Base-by-base conservation (phyloP, 2,888 invertebrate species). In the Polyommatus iphigenia region DNA sequence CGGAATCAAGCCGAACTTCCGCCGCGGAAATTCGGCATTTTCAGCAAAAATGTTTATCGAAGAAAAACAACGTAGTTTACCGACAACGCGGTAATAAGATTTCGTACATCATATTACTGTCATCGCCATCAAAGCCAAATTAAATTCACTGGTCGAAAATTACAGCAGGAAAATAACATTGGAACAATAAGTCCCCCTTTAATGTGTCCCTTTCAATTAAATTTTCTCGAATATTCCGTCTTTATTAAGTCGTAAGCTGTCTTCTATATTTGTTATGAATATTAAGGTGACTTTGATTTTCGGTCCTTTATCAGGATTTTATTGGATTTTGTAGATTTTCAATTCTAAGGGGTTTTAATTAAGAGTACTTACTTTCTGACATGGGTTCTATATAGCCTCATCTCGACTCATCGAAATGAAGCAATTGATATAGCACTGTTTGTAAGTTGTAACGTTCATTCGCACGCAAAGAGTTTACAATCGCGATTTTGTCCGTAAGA, bases 71-170 rank as follows among this genome's bases (percentile, higher is more conserved):
- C 83, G 81, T 83, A 83, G 85, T 86, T 86, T 83, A 79, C 83
- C 82, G 79, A 15, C 24, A 50, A 20, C 73, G 73, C 46, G 20
- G 46, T 90, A 90, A 90, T 88, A 88, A 85, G 85, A 90, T 90
- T 89, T 85, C 80, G 81, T 81, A 81, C 80, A 81, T 88, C 88
- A 84, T 82, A 88, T 90, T 89, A 88, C 85, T 86, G 90, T 89
- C 90, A 85, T 77, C n/a, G 15, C 71, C 78, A 80, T 79, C 76
- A 77, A 81, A 84, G 77, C 78, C 81, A 86, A 89, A 89, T 88
- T 89, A 85, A 88, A 88, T 83, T 87, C 76, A 77, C 76, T 50
- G 67, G 76, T 36, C 62, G 72, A 78, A 80, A 78, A 79, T 79
- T 41, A 46, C 72, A 62, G 76, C 73, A 36, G 57, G 76, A 73